Percentiles rank a stretch among this genome's conserved stretches.
Evolutionary conservation across 2,797 vertebrate species (phyloP).

Genomic region (Spinus olivaceus): DNA sequence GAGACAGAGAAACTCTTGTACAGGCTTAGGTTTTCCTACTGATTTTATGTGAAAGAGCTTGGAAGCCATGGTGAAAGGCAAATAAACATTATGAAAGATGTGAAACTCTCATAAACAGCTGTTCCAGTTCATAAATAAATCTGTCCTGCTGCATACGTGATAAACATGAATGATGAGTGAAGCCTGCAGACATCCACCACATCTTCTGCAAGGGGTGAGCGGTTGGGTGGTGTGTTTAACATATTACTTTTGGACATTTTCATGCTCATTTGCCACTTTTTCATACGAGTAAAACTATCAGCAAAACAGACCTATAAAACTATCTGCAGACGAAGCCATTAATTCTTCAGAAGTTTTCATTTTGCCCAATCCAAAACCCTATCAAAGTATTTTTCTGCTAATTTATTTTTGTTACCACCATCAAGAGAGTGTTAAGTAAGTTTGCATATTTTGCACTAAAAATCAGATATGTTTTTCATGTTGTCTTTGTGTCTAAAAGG

Average conservation of each 20-base stretch:
- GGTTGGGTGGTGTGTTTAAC: background rate
- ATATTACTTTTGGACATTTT: background rate
- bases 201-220: background rate
- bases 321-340: background rate
- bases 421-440: background rate
- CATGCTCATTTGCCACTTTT: background rate
- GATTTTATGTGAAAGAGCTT: background rate
- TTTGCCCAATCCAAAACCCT: background rate
- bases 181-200: background rate
- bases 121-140: constrained; percentile 2
- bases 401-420: background rate
- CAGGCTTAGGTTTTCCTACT: background rate
- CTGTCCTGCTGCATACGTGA: background rate
- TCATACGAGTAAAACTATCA: background rate
- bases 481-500: background rate
- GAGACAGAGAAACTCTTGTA: background rate
- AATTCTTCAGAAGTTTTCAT: background rate
- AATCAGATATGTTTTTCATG: background rate
- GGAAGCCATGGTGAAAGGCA: background rate
- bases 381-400: background rate
- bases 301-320: background rate
- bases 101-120: background rate
- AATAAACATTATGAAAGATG: background rate
- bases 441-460: background rate
- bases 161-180: background rate